phyloP scores from a whole-genome alignment of 2,888 invertebrate genomes.

The Lucinisca nassula region DNA sequence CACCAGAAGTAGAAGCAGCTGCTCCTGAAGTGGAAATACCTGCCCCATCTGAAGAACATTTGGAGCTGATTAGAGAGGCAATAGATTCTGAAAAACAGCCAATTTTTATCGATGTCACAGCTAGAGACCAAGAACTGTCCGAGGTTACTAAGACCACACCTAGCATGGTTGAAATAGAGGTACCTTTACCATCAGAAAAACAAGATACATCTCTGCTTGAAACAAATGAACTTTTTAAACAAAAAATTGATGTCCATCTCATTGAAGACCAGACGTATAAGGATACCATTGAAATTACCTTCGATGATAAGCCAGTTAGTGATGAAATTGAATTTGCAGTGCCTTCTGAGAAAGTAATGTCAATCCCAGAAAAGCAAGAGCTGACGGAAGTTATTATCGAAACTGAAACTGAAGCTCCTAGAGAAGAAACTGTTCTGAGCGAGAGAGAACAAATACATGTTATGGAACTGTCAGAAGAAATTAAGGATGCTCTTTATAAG shows the following conservation, averaged over 20 bases:
- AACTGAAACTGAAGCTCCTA: neutral
- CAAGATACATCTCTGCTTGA: too few relatives aligned
- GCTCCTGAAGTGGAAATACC: slow-evolving; percentile 56
- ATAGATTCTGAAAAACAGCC: slow-evolving; percentile 31
- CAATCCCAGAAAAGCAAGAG: neutral
- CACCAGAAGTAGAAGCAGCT: slow-evolving; percentile 43
- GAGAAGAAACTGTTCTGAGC: neutral
- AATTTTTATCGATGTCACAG: too few relatives aligned
- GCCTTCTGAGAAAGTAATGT: neutral
- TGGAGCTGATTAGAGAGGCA: slow-evolving; percentile 25
- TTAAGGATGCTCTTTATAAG: neutral
- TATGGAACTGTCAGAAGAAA: neutral
- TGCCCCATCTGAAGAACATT: slow-evolving; percentile 56
- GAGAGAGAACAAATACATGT: neutral
- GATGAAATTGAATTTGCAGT: neutral
- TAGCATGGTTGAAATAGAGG: neutral
- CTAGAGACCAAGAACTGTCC: neutral
- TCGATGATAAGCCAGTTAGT: neutral
- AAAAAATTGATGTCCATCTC: too few relatives aligned
- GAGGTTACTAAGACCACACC: neutral
- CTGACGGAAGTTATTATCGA: neutral
- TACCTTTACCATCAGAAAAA: slow-evolving; percentile 20
- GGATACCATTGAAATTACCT: neutral
- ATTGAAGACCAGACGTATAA: too few relatives aligned
- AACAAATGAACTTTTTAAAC: too few relatives aligned